Conservation (phyloP, 2,113 vertebrate genomes). For the Tachysurus vachellii region DNA sequence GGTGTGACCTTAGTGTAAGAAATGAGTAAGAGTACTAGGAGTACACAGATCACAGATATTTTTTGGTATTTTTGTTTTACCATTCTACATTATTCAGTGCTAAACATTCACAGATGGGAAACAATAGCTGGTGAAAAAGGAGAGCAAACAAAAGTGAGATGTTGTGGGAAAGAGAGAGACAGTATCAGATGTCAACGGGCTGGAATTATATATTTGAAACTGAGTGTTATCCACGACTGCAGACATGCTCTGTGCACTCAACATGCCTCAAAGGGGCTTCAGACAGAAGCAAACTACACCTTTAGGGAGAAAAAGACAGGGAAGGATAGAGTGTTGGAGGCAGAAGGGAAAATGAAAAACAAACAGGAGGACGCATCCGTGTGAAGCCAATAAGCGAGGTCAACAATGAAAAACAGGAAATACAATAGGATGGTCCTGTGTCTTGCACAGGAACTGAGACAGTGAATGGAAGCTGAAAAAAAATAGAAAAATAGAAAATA, state of each 20-base stretch:
- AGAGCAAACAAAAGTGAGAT: background rate
- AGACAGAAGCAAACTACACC: background rate
- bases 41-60: background rate
- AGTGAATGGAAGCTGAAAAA: slow-evolving; percentile 15
- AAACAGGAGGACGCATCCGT: background rate
- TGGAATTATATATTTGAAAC: slow-evolving; percentile 6
- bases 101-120: slow-evolving; percentile 5
- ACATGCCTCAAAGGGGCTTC: background rate
- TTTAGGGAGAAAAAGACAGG: background rate
- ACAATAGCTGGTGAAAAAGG: background rate
- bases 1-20: background rate
- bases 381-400: slow-evolving; percentile 4
- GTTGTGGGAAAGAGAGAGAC: background rate
- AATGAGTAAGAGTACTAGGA: background rate
- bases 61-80: background rate
- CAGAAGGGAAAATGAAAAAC: slow-evolving; percentile 7
- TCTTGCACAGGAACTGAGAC: background rate
- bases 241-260: background rate
- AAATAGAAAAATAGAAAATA: no score
- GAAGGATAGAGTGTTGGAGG: background rate
- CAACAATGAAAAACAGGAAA: slow-evolving; percentile 1
- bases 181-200: background rate
- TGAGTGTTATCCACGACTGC: background rate
- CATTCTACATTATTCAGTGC: background rate
- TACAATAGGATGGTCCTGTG: background rate